Base-by-base conservation (phyloP, 2,888 invertebrate genomes). In the Amblyjoppa fuscipennis region DNA sequence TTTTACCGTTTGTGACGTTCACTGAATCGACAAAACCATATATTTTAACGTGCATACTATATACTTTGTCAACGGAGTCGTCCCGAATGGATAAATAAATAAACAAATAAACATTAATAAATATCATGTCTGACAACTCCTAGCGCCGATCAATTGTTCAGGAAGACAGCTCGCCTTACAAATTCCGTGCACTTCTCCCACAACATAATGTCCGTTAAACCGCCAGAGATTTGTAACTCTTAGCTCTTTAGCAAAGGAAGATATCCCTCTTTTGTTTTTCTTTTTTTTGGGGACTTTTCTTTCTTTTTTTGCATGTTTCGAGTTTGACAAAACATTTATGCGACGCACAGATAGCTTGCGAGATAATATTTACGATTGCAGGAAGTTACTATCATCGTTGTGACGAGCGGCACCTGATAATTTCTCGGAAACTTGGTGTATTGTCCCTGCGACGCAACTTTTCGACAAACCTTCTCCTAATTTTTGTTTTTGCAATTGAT, bases 161-260 rank as follows among this genome's bases (percentile, higher is more conserved):
- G 94, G 93, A 16, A 91, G 90, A 90, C 20, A 6, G 86, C 89
- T 68, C 81, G 88, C 7, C 89, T 80, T 16, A 93, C 79, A 2
- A 89, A 78, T 70, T 91, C 88, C 3, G 88, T 86, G 28, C 90
- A 92, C n/a, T 89, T 87, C 3, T 78, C 49, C 91, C 91, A 92
- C 11, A 90, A 85, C 5, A 83, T 81, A n/a, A 89, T 85, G 3
- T 80, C 70, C 11, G 87, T 75, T 1, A 28, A 16, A 31, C 87
- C 81, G 1, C 85, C 87, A 0, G 89, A 86, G 31, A 93, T 91
- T 56, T 90, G 88, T 71, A 93, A 83, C 9, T 88, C 84, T 49
- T 92, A 20, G 20, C 20, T 20, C 20, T 20, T 20, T 20, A 34
- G 31, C 5, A 5, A 34, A 34, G 5, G 31, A 34, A 2, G 5